These are phyloP conservation scores for Butorides virescens DNA, from an alignment of 2,113 vertebrate species.

Conservation along the genomic window DNA sequence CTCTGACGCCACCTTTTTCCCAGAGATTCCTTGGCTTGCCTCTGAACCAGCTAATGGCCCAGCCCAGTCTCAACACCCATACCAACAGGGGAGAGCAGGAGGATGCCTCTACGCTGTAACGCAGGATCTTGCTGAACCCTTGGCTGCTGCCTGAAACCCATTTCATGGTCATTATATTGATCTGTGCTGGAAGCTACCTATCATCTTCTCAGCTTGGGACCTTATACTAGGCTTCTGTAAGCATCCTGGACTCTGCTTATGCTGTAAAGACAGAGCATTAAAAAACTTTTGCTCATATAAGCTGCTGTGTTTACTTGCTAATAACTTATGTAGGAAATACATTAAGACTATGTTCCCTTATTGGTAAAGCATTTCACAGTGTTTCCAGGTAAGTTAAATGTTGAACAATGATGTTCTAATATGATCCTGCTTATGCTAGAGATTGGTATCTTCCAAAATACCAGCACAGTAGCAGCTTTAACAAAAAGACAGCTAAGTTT, in stretches of 20 bases:
- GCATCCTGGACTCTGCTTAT: background rate
- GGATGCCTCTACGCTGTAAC: background rate
- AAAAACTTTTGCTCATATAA: background rate
- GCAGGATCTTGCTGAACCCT: background rate
- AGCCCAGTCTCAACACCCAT: background rate
- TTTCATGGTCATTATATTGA: background rate
- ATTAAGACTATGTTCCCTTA: background rate
- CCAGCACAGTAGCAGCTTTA: background rate
- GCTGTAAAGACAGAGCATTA: background rate
- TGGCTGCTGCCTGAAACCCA: background rate
- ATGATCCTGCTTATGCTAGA: background rate
- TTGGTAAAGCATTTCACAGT: background rate
- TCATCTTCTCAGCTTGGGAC: background rate
- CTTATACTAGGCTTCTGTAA: background rate
- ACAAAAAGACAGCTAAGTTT: background rate
- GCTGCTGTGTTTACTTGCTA: background rate
- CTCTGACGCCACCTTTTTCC: background rate
- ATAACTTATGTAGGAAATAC: background rate
- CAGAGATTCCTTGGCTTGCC: background rate
- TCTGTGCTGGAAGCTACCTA: background rate
- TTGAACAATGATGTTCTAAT: background rate
- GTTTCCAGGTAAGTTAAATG: background rate
- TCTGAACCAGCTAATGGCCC: background rate
- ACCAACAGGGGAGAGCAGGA: background rate
- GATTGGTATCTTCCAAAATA: background rate